Base-by-base conservation (phyloP, 2,113 vertebrate species). In the Chloropsis cyanopogon region DNA sequence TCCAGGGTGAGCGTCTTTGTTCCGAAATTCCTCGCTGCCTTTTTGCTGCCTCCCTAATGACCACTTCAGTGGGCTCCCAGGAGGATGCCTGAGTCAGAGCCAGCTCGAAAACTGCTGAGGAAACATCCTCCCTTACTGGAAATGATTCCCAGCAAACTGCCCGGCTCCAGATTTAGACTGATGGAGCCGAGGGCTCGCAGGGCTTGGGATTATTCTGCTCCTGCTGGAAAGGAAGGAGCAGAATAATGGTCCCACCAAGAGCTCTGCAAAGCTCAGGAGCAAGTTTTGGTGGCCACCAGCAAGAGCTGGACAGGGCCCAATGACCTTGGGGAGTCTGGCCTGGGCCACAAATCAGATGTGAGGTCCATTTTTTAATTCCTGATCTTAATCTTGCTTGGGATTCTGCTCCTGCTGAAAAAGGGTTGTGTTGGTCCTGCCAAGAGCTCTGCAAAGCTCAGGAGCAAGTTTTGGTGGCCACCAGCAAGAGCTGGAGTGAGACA, bases 81-180 rank as follows among this genome's bases (percentile, higher is more conserved):
- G 97, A 96, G 98, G 93, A 91, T 31, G 92, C 96, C 97, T 98
- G 98, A 98, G 97, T 97, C 97, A 97, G 97, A 96, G 98, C 98
- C 98, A 98, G 97, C 96, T 93, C 72, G 70, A 97, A 98, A 98
- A 98, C 97, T 98, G 98, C 98, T 98, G 97, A 97, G 96, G 98
- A 98, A 97, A 98, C 98, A 97, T 98, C 98, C 97, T 98, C 97
- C 96, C 96, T 98, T 98, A 98, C 98, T 98, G 98, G 98, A 98
- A 98, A 97, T 97, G 97, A 98, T 97, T 98, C 96, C 97, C 98
- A 97, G 96, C 97, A 80, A 97, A 89, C 95, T 95, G 97, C 97
- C 95, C 69, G 54, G 95, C 93, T 95, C 97, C 97, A 87, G 96
- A 96, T 98, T 98, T 98, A 98, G 98, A 96, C 96, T 80, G 92